Conservation (phyloP, 1,140 invertebrate genomes). For the Stenopsyche tienmushanensis region DNA sequence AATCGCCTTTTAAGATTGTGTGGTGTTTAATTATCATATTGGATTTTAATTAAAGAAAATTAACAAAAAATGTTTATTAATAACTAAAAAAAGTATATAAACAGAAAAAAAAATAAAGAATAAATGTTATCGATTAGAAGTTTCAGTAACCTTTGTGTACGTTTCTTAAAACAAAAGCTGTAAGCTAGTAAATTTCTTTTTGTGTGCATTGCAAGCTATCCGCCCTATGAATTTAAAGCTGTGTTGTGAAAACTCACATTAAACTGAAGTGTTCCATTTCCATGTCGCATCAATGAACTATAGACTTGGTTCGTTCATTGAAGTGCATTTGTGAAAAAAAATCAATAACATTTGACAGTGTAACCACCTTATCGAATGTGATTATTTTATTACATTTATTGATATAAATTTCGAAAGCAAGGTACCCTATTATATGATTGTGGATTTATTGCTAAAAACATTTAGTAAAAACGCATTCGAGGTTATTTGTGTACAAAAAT, state of each 20-base stretch:
- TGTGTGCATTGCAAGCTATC: slow-evolving; percentile 30
- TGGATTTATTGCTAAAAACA: slow-evolving; percentile 3
- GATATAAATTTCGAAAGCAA: background rate
- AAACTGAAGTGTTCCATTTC: slow-evolving; percentile 1
- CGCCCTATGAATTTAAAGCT: slow-evolving; percentile 19
- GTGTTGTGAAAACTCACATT: slow-evolving; percentile 15
- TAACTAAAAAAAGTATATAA: slow-evolving; percentile 23
- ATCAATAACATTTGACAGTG: slow-evolving; percentile 8
- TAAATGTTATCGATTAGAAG: slow-evolving; percentile 26
- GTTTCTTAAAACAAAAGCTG: slow-evolving; percentile 21
- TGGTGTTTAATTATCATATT: slow-evolving; percentile 28
- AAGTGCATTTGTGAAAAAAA: slow-evolving; percentile 5
- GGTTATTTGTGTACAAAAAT: slow-evolving; percentile 3
- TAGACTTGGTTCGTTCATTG: slow-evolving; percentile 1
- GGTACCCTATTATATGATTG: background rate
- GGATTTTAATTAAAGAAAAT: slow-evolving; percentile 23
- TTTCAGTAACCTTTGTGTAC: slow-evolving; percentile 24
- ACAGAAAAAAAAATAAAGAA: slow-evolving; percentile 21
- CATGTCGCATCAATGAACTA: background rate
- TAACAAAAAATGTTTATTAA: slow-evolving; percentile 28
- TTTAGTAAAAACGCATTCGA: slow-evolving; percentile 6
- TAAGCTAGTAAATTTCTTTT: slow-evolving; percentile 24
- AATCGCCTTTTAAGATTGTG: slow-evolving; percentile 14
- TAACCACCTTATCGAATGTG: background rate
- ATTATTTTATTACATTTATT: background rate